A percentile compares a stretch with the other conserved stretches of the same genome.
Conservation (phyloP, 2,113 vertebrate genomes). For the Malurus cyaneus region DNA sequence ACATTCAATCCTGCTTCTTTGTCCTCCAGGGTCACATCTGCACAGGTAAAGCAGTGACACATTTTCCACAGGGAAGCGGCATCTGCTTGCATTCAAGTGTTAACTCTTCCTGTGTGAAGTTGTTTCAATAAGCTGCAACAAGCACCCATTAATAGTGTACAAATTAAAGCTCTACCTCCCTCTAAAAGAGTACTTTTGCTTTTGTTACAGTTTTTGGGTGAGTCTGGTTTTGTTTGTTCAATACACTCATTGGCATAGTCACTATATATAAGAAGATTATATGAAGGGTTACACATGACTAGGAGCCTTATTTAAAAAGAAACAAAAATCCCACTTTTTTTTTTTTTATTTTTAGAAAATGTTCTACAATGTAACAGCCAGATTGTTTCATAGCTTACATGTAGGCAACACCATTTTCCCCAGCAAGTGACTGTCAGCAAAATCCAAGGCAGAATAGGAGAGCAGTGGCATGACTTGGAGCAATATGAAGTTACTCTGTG, state of each 20-base stretch:
- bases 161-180: not conserved
- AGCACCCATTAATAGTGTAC: not conserved
- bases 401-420: not conserved
- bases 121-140: not conserved
- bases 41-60: not conserved
- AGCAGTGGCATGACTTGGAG: not conserved
- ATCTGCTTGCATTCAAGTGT: not conserved
- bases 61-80: not conserved
- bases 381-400: not conserved
- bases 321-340: not conserved
- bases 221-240: not conserved
- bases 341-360: not conserved
- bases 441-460: not conserved
- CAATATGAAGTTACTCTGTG: not conserved
- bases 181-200: not conserved
- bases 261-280: not conserved
- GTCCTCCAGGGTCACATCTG: not conserved
- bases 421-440: not conserved
- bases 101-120: not conserved
- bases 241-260: not conserved
- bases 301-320: not conserved
- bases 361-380: not conserved
- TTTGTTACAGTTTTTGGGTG: not conserved
- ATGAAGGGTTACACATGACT: not conserved
- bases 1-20: not conserved